Evolutionary conservation across 2,797 vertebrate species (phyloP), one percentile per base, ranked within the genome.

Genomic region (Gouania willdenowi): DNA sequence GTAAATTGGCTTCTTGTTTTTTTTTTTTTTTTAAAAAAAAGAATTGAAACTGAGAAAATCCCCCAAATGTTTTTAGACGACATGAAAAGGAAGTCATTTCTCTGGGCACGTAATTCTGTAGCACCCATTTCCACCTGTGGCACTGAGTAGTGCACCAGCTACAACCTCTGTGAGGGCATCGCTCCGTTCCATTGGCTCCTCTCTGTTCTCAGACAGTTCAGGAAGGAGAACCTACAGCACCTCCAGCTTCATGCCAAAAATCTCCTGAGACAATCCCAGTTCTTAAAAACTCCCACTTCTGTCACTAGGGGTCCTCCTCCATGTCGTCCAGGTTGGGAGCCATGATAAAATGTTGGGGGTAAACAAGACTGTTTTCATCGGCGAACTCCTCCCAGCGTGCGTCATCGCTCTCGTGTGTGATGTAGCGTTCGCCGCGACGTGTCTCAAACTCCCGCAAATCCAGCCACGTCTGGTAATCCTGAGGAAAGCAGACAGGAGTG

Each of bases 401-500:
- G 19, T 99, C 97, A 4, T 99, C 97, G 1, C 97, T 99, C 81
- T 99, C 96, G 0, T 98, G 97, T 37, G 97, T 99, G 66, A 99
- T 98, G 66, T 99, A 99, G 66, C 97, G 94, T 53, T 99, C 94
- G 2, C 95, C 95, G 42, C 92, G 88, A 38, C 92, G 91, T 0
- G 96, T 98, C 85, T 99, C 97, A 35, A 99, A 98, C 79, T 98
- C 97, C 80, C 97, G 88, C 66, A 98, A 92, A 76, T 99, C 96
- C 75, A 99, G 84, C 97, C 97, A 99, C 1, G 95, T 98, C 77
- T 97, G 96, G 75, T 98, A 98, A 78, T 98, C 97, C 97, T 98
- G 75, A 44, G 6, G 33, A 64, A 21, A 35, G 2, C 55, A 6
- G n/a, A n/a, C n/a, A n/a, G n/a, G n/a, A n/a, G n/a, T n/a, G n/a